phyloP scores from a whole-genome alignment of 2,888 invertebrate species.

The Netelia virgata region DNA sequence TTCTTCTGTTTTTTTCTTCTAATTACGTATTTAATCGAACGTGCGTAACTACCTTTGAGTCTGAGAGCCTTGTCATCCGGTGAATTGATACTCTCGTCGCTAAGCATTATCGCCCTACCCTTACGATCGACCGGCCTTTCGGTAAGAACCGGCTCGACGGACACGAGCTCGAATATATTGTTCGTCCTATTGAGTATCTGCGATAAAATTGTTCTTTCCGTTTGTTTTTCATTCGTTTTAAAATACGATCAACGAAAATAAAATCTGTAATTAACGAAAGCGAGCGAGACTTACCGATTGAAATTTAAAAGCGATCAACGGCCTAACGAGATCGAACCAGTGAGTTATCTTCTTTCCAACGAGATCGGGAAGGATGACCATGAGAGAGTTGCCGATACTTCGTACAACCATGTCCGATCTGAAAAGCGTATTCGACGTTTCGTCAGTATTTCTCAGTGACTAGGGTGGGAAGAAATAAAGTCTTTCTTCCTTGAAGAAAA shows the following conservation, averaged over 20 bases:
- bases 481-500: too few relatives aligned
- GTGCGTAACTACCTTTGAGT: conserved; percentile 76
- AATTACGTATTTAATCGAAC: background rate
- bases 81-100: conserved; percentile 86
- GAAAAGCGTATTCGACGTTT: conserved; percentile 49
- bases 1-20: background rate
- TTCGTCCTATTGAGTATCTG: conserved; percentile 98
- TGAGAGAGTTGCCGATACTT: conserved; percentile 95
- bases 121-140: conserved; percentile 87
- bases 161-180: conserved; percentile 97
- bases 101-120: conserved; percentile 87
- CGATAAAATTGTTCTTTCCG: conserved; percentile 51
- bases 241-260: background rate
- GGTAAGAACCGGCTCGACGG: conserved; percentile 93
- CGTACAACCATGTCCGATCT: conserved; percentile 95
- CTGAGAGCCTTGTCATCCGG: conserved; percentile 88
- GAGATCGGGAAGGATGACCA: conserved; percentile 95
- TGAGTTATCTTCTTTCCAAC: conserved; percentile 96
- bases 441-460: too few relatives aligned
- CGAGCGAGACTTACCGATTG: conserved; percentile 91
- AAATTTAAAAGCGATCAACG: conserved; percentile 97
- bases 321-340: conserved; percentile 96
- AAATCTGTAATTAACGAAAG: background rate
- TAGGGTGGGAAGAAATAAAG: background rate
- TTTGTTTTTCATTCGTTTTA: too few relatives aligned